Percentiles rank a stretch among this genome's conserved stretches.
These are phyloP conservation scores for Laticauda laticaudata DNA, from an alignment of 2,113 vertebrate species.

Conservation along the genomic window DNA sequence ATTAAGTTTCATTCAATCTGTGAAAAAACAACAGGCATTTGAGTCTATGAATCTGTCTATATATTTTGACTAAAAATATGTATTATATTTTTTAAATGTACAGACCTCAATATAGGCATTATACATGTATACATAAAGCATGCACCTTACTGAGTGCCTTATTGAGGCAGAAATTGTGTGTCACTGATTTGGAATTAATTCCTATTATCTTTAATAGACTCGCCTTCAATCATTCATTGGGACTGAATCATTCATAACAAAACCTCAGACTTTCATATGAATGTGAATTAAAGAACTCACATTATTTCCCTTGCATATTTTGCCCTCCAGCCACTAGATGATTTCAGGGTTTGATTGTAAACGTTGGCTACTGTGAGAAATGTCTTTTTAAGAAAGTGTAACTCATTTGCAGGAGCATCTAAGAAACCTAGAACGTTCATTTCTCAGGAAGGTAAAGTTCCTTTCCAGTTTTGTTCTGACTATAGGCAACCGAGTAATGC, in stretches of 20 bases:
- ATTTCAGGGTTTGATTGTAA: background rate
- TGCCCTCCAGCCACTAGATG: background rate
- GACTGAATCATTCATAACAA: background rate
- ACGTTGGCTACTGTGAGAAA: background rate
- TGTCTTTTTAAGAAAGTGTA: background rate
- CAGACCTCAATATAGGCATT: background rate
- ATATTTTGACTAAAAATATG: background rate
- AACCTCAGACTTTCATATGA: background rate
- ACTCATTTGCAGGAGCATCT: background rate
- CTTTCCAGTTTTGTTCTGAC: background rate
- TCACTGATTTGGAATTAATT: background rate
- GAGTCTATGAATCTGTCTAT: background rate
- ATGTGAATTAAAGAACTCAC: background rate
- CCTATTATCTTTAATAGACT: background rate
- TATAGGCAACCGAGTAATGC: background rate
- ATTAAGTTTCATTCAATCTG: slow-evolving; percentile 11
- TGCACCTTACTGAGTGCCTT: background rate
- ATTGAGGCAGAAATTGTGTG: background rate
- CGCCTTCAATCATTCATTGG: background rate
- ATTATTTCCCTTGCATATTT: background rate
- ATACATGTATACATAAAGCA: background rate
- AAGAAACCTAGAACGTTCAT: background rate
- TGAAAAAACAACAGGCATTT: slow-evolving; percentile 11
- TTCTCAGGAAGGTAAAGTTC: background rate
- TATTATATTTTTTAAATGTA: background rate